A percentile compares a stretch with the other conserved stretches of the same genome.
Conservation (phyloP, 2,113 vertebrate species). For the Eupsittula cactorum region DNA sequence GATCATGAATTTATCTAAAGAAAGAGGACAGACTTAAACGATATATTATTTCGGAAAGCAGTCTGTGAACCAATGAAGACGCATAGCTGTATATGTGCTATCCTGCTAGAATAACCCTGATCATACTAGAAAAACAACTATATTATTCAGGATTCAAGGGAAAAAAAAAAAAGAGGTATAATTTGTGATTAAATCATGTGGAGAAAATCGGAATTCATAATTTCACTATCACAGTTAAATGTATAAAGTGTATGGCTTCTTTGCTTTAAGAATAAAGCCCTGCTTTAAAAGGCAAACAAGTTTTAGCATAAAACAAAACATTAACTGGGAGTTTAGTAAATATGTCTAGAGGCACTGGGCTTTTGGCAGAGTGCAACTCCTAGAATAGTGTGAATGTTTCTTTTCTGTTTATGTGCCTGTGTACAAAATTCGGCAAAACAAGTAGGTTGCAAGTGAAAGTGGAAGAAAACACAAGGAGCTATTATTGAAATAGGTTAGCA, state of each 20-base stretch:
- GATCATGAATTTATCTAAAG: background rate
- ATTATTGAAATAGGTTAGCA: background rate
- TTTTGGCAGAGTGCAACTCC: conserved; percentile 40
- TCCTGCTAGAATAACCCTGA: background rate
- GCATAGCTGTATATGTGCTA: background rate
- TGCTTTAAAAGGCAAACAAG: background rate
- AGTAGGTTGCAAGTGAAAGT: conserved; percentile 22
- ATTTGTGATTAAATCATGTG: background rate
- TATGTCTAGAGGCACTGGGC: background rate
- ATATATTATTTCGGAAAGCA: background rate
- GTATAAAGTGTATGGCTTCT: background rate
- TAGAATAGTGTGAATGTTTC: conserved; percentile 20
- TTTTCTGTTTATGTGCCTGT: conserved; percentile 10
- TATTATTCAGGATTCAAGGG: background rate
- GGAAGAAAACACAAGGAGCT: background rate
- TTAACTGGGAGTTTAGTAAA: conserved; percentile 11
- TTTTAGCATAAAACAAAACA: background rate
- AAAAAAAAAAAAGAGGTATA: background rate
- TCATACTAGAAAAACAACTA: background rate
- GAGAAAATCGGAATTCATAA: background rate
- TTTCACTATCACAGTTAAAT: background rate
- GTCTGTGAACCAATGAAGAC: background rate
- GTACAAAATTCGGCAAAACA: background rate
- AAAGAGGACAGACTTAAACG: background rate
- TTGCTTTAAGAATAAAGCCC: background rate